Evolutionary conservation across 2,797 vertebrate genomes (phyloP), one percentile per base, ranked within the genome.

Genomic region (Thamnophis elegans): DNA sequence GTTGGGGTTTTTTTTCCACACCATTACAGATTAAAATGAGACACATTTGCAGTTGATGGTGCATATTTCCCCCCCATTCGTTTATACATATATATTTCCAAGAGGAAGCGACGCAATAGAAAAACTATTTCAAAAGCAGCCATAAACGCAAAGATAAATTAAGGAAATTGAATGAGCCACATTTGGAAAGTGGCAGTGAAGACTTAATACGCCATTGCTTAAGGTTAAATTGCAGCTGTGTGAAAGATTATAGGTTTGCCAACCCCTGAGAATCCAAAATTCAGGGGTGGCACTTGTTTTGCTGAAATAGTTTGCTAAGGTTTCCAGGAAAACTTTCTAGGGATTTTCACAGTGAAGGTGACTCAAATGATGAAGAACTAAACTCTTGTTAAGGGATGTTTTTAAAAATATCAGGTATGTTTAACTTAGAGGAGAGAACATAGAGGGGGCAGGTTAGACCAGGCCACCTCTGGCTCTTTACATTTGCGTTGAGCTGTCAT

Each of bases 151-250:
- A 97, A 97, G 98, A 98, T 98, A 98, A 98, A 98, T 98, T 98
- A 98, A 98, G 97, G 97, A 98, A 98, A 98, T 98, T 98, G 98
- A 98, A 98, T 98, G 98, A 98, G 98, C 97, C 97, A 97, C 98
- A 98, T 98, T 98, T 98, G 97, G 97, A 97, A 93, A 98, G 97
- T 97, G 97, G 97, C 96, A 92, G 97, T 92, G 51, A 97, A 97
- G 97, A 97, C 97, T 97, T 97, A 97, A 98, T 98, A 98, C 96
- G 98, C 55, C 97, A 97, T 98, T 96, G 97, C 98, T 98, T 98
- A 98, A 98, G 97, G 97, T 98, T 98, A 98, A 98, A 98, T 98
- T 98, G 97, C 97, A 96, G 94, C 96, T 68, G 95, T 96, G 96
- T 96, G 96, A 25, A 95, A 94, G 95, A 92, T 93, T 95, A 93